Evolutionary conservation across 2,888 invertebrate genomes (phyloP), one percentile per base, ranked within the genome.

Genomic region (Chesias legatella): DNA sequence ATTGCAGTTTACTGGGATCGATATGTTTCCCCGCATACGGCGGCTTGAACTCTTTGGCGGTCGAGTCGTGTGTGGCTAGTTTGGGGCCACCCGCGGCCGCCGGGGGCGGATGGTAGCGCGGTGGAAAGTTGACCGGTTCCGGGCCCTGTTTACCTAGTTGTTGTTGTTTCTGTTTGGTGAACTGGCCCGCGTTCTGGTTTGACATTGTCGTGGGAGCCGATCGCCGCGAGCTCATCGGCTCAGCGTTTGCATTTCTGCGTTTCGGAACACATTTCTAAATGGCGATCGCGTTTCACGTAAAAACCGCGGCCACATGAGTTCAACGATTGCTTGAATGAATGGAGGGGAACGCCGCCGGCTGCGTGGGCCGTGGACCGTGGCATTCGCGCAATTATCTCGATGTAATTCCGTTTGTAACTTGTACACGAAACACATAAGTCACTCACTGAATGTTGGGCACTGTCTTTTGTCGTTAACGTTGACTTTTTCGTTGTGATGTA

Each of bases 61-160:
- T 67, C 58, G 89, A 68, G 63, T 89, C 85, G 67, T 90, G 88
- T 78, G 93, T 92, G 58, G 91, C 81, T 66, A 91, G 91, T 48
- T 93, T 93, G 48, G 90, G 89, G 52, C 88, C 89, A 55, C 83
- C 79, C 44, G 90, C 89, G 56, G 94, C 93, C 69, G 91, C 90
- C 55, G 93, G 93, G 50, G 92, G 92, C 62, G 94, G 94, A 73
- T 94, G 94, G 82, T 95, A 94, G 54, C 94, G 91, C 62, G 94
- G 94, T 65, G 94, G 94, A 80, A 85, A 86, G 82, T 78, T 82
- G 82, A 85, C 85, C 81, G 83, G 85, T 83, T 86, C 86, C 54
- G 81, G 67, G 66, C 79, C 85, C 75, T 83, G 86, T 83, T 85
- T 86, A 75, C 85, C 83, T 81, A 85, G 75, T 86, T 85, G 85